Evolutionary conservation across 2,888 invertebrate species (phyloP).

Genomic region (Liodrosophila aerea): DNA sequence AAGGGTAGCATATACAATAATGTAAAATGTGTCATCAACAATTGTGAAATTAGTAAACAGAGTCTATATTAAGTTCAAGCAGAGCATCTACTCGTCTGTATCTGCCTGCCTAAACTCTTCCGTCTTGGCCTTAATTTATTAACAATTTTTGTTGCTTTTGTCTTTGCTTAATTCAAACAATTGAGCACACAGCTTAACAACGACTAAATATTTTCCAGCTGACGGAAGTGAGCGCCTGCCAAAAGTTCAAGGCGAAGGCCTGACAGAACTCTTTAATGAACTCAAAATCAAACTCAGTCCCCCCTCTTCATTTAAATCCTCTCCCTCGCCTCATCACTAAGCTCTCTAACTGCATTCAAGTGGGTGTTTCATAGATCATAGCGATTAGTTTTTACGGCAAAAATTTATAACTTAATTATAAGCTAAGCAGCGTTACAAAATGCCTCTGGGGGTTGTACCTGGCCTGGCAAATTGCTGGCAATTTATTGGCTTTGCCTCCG

Average conservation of each 20-base stretch:
- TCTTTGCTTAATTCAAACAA: conserved; percentile 41
- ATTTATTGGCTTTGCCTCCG: conserved; percentile 48
- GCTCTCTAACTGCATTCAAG: conserved; percentile 8
- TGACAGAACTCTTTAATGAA: conserved; percentile 13
- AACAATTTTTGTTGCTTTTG: conserved; percentile 18
- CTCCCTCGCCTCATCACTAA: background rate
- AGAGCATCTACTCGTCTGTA: conserved; percentile 10
- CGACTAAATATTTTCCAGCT: conserved; percentile 27
- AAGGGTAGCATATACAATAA: background rate
- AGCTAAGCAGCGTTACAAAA: conserved; percentile 61
- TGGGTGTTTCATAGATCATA: conserved; percentile 67
- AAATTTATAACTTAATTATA: conserved; percentile 76
- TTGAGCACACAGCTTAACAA: conserved; percentile 48
- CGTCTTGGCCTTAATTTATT: conserved; percentile 33
- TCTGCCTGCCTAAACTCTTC: background rate
- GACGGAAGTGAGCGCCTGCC: conserved; percentile 40
- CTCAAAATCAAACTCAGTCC: conserved; percentile 7
- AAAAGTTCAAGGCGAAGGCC: conserved; percentile 48
- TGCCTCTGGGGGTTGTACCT: conserved; percentile 34
- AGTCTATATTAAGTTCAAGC: background rate
- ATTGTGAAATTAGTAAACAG: background rate
- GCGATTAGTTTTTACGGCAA: conserved; percentile 51
- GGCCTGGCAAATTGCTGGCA: conserved; percentile 55
- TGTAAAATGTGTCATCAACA: background rate
- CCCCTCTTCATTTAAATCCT: background rate